Evolutionary conservation across 2,113 vertebrate species (phyloP).

Genomic region (Hippocampus guttulatus): DNA sequence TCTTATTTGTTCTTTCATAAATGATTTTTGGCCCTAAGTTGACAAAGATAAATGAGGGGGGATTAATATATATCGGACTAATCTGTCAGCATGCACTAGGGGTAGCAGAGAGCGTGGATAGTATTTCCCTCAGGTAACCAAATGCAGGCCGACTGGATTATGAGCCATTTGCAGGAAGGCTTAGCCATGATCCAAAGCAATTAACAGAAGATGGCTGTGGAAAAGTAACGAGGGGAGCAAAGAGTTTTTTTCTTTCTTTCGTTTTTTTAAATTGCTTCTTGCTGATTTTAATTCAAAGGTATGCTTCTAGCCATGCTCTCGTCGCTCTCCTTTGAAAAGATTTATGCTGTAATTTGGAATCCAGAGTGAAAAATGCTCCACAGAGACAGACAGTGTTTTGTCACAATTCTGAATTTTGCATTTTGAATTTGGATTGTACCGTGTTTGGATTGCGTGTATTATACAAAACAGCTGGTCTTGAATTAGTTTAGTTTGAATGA

Average conservation of each 20-base stretch:
- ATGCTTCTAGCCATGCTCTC: constrained; percentile 13
- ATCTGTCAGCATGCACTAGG: constrained; percentile 77
- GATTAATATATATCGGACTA: constrained; percentile 99
- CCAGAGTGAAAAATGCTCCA: not conserved
- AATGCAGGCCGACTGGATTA: constrained; percentile 92
- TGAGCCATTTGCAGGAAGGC: constrained; percentile 93
- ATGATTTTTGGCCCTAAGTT: constrained; percentile 91
- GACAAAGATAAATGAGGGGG: constrained; percentile 95
- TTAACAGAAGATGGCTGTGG: constrained; percentile 82
- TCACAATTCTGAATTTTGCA: not conserved
- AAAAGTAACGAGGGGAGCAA: constrained; percentile 55
- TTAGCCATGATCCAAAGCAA: constrained; percentile 88
- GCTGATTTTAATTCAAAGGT: constrained; percentile 77
- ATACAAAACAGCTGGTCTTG: not conserved
- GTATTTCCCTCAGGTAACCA: constrained; percentile 97
- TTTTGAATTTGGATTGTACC: not conserved
- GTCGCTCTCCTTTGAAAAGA: not conserved
- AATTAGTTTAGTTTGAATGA: not conserved
- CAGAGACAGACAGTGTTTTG: not conserved
- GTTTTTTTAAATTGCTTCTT: constrained; percentile 78
- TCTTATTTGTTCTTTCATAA: constrained; percentile 88
- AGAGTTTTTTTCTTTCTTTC: constrained; percentile 62
- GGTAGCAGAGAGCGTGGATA: constrained; percentile 75
- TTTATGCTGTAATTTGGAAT: constrained; percentile 6
- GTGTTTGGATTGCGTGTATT: not conserved